Conservation (phyloP, 2,797 vertebrate species). For the Ibycter americanus region DNA sequence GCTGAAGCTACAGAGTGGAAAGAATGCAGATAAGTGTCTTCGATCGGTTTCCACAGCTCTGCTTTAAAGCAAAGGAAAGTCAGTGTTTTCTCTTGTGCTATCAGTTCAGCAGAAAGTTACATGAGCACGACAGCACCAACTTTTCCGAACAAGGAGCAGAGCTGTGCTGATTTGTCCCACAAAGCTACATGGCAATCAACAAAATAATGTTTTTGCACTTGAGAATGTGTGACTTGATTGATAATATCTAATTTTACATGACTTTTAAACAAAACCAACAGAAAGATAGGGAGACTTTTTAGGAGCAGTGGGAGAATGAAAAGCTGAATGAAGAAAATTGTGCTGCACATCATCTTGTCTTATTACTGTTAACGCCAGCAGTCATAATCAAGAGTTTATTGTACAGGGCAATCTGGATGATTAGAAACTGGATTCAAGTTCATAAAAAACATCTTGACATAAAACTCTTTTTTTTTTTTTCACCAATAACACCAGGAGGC, state of each 20-base stretch:
- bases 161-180: conserved; percentile 18
- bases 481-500: conserved; percentile 54
- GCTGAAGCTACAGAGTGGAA: conserved; percentile 11
- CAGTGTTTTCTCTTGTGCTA: background rate
- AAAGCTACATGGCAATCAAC: conserved; percentile 66
- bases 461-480: conserved; percentile 70
- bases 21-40: conserved; percentile 15
- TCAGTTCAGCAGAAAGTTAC: conserved; percentile 16
- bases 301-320: conserved; percentile 72
- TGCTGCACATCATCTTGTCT: conserved; percentile 75
- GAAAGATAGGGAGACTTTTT: conserved; percentile 72
- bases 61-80: background rate
- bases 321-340: conserved; percentile 81
- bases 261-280: conserved; percentile 71
- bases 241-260: conserved; percentile 72
- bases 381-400: conserved; percentile 84
- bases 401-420: conserved; percentile 83
- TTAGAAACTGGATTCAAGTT: conserved; percentile 82
- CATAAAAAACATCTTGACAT: conserved; percentile 79
- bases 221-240: conserved; percentile 72
- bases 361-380: conserved; percentile 81
- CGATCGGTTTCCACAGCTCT: background rate
- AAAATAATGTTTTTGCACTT: conserved; percentile 59
- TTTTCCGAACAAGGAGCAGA: conserved; percentile 45
- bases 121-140: background rate